Evolutionary conservation across 2,797 vertebrate species (phyloP), one percentile per base, ranked within the genome.

Genomic region (Chelidonichthys spinosus): DNA sequence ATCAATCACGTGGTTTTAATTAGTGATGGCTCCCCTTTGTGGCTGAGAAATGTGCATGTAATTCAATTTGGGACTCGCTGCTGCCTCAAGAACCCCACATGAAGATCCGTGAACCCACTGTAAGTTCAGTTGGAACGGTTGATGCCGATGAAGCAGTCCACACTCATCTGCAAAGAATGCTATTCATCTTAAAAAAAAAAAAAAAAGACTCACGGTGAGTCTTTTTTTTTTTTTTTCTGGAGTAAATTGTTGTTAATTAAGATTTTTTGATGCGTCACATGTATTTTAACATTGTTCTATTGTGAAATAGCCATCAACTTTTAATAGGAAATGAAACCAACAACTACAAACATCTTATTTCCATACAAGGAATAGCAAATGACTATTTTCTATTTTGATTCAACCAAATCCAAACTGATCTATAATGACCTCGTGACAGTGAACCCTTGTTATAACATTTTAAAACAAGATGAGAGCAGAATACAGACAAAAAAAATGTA

Each of bases 1-100:
- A 94, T 95, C 94, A 94, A 95, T 95, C 94, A 95, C 92, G 79
- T 90, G 88, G 79, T 91, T 94, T 94, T 94, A 95, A 94, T 94
- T 95, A 94, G 90, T 88, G 93, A 92, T 94, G 93, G 91, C 92
- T 92, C 87, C 92, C 93, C 90, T 93, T 93, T 94, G 94, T 92
- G 92, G 88, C 89, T 91, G 92, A 93, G 91, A 94, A 95, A 94
- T 93, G 93, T 94, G 92, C 94, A 95, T 94, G 94, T 94, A 94
- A 95, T 95, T 95, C 93, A 94, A 94, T 93, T 94, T 93, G 90
- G 92, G 92, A 93, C 87, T 90, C 79, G 68, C 89, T 82, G 89
- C 90, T 88, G 89, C 85, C 80, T 87, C 79, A 59, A 83, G 82
- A 84, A 87, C 42, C 79, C 78, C 84, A 86, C 84, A 85, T 82